A percentile compares a stretch with the other conserved stretches of the same genome.
Evolutionary conservation across 2,113 vertebrate genomes (phyloP).

Genomic region (Panthera uncia): DNA sequence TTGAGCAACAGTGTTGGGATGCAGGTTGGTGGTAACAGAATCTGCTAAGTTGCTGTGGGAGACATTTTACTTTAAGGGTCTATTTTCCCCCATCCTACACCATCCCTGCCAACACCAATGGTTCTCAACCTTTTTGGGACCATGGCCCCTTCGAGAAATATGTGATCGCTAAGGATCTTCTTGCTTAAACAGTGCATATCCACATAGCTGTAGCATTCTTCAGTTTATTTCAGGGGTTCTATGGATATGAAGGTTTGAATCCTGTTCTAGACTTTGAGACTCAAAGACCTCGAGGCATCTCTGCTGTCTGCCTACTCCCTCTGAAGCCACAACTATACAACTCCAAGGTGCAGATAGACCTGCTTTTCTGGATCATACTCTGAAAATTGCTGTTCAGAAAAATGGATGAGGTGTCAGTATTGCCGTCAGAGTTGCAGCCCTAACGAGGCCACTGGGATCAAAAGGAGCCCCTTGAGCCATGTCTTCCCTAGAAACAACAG

Average conservation of each 20-base stretch:
- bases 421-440: neutral
- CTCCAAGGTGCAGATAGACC: neutral
- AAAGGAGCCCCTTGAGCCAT: neutral
- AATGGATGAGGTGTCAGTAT: neutral
- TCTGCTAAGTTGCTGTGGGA: neutral
- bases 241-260: neutral
- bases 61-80: neutral
- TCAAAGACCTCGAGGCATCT: neutral
- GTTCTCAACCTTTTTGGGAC: neutral
- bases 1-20: neutral
- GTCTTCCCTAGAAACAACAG: neutral
- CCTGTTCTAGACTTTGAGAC: neutral
- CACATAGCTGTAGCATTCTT: neutral
- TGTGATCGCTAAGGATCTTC: neutral
- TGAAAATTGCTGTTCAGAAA: neutral
- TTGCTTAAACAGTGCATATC: neutral
- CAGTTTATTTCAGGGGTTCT: neutral
- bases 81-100: neutral
- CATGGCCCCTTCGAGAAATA: neutral
- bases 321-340: neutral
- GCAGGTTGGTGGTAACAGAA: neutral
- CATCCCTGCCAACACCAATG: neutral
- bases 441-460: neutral
- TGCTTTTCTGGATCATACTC: neutral
- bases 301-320: neutral